Percentiles rank a stretch among this genome's conserved stretches.
phyloP scores from a whole-genome alignment of 2,797 vertebrate species.

The Pseudomugil gertrudae region DNA sequence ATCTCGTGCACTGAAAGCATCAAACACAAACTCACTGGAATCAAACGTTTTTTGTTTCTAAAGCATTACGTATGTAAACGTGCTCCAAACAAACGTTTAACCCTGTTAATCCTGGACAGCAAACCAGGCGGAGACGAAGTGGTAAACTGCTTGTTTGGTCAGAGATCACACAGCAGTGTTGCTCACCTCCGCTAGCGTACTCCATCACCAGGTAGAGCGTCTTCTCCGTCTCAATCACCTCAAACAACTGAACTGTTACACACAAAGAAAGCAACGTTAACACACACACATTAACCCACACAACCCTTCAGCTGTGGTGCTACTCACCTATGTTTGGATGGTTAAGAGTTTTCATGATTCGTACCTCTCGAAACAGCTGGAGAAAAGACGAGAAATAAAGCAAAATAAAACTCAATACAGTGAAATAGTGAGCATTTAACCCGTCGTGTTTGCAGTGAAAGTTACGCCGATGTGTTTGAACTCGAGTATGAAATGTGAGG shows the following conservation, averaged over 20 bases:
- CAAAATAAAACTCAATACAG: too few species aligned
- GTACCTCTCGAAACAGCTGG: conserved; percentile 92
- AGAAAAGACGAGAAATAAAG: background rate
- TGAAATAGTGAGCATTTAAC: too few species aligned
- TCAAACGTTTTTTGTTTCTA: background rate
- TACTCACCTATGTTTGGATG: conserved; percentile 94
- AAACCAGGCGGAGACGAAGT: conserved; percentile 1
- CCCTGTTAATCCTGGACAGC: conserved; percentile 3
- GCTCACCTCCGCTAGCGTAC: conserved; percentile 92
- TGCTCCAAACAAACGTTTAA: background rate
- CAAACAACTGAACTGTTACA: conserved; percentile 89
- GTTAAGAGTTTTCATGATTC: conserved; percentile 95
- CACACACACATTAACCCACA: background rate
- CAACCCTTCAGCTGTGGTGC: background rate
- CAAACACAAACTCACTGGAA: background rate
- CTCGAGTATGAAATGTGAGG: background rate
- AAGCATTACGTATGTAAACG: background rate
- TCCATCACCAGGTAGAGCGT: conserved; percentile 95
- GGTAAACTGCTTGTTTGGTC: conserved; percentile 45
- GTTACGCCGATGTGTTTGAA: too few species aligned
- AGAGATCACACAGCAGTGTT: conserved; percentile 11
- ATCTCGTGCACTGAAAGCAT: background rate
- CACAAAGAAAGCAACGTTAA: conserved; percentile 9
- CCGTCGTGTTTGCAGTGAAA: too few species aligned
- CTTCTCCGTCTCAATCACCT: conserved; percentile 94